Evolutionary conservation across 2,888 invertebrate species (phyloP).

Genomic region (Cloeon dipterum): DNA sequence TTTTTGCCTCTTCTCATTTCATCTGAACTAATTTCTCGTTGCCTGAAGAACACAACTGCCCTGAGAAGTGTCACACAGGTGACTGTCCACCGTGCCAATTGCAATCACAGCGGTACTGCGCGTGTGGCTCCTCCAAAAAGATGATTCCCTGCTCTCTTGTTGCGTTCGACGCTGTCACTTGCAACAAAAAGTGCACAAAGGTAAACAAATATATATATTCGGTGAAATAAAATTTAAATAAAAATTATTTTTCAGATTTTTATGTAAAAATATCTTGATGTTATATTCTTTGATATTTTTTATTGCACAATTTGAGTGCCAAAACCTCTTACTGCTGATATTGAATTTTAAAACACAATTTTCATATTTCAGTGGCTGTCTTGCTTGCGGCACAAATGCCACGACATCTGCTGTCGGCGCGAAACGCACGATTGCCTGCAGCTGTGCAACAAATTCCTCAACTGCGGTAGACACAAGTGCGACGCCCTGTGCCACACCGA

Average conservation of each 20-base stretch:
- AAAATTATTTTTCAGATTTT: slow-evolving; percentile 1
- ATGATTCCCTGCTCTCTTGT: slow-evolving; percentile 55
- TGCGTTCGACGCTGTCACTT: slow-evolving; percentile 43
- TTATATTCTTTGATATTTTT: neutral
- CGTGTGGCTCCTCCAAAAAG: slow-evolving; percentile 66
- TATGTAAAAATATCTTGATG: neutral
- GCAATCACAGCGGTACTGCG: slow-evolving; percentile 51
- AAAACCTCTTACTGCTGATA: too few relatives aligned
- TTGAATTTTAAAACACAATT: neutral
- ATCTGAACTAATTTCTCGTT: too few relatives aligned
- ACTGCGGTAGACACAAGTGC: slow-evolving; percentile 78
- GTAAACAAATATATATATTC: slow-evolving; percentile 16
- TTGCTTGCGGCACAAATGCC: slow-evolving; percentile 79
- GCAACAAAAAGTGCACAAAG: slow-evolving; percentile 79
- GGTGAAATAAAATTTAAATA: neutral
- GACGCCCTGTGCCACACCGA: slow-evolving; percentile 75
- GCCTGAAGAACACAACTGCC: slow-evolving; percentile 22
- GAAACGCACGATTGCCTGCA: slow-evolving; percentile 66
- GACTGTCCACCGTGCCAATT: slow-evolving; percentile 56
- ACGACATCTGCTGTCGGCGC: slow-evolving; percentile 69
- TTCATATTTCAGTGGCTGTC: slow-evolving; percentile 34
- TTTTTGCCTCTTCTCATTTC: too few relatives aligned
- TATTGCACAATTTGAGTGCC: too few relatives aligned
- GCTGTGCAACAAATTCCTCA: slow-evolving; percentile 55
- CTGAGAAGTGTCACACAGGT: slow-evolving; percentile 40